A percentile compares a stretch with the other conserved stretches of the same genome.
Evolutionary conservation across 2,113 vertebrate genomes (phyloP).

Genomic region (Merops nubicus): DNA sequence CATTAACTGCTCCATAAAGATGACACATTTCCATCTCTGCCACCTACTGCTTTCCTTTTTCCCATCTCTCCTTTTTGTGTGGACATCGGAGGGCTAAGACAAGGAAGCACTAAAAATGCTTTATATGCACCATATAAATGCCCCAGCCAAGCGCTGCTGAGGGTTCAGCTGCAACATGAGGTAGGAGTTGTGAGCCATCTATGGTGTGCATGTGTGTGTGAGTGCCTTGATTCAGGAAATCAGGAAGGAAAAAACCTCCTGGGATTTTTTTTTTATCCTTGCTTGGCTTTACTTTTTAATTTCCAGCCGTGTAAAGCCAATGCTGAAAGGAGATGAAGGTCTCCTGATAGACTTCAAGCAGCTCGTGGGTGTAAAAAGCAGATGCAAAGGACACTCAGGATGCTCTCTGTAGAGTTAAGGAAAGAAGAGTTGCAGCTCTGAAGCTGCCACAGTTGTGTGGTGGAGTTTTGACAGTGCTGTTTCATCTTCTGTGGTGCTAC

Average conservation of each 20-base stretch:
- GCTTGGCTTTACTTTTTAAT: neutral
- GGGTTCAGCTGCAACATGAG: neutral
- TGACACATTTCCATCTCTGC: slow-evolving; percentile 51
- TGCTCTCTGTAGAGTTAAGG: neutral
- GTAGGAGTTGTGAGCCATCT: neutral
- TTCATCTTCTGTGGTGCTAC: neutral
- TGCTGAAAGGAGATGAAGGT: neutral
- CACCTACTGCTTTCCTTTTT: slow-evolving; percentile 33
- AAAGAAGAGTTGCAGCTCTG: neutral
- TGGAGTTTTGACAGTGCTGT: neutral
- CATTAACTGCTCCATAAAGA: neutral
- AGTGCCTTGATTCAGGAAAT: neutral
- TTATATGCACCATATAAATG: neutral
- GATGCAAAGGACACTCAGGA: neutral
- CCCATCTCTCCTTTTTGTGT: neutral
- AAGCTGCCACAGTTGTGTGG: neutral
- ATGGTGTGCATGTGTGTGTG: neutral
- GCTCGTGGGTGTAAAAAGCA: neutral
- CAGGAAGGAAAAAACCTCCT: neutral
- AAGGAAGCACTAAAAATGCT: slow-evolving; percentile 47
- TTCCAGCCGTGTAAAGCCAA: neutral
- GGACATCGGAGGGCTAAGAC: neutral
- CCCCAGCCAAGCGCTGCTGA: neutral
- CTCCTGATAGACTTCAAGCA: neutral
- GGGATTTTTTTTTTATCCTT: neutral